Base-by-base conservation (phyloP, 2,797 vertebrate species). In the Gastrophryne carolinensis region DNA sequence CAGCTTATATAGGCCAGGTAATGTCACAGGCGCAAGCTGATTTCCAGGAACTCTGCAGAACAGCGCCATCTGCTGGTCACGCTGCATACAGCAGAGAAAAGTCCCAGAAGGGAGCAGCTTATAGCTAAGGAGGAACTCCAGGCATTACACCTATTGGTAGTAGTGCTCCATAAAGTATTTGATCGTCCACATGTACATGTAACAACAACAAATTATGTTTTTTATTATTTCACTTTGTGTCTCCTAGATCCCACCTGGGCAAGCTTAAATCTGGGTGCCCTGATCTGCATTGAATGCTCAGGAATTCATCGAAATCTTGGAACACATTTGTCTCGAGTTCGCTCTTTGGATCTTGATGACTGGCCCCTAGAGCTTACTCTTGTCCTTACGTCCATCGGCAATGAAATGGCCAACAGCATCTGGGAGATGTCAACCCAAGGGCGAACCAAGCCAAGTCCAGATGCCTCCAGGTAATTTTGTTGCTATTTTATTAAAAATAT, bases 271-370 rank as follows among this genome's bases (percentile, higher is more conserved):
- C 87, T 98, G 76, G 97, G 97, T 0, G 95, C 97, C 0, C 85
- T 98, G 82, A 98, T 98, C 89, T 98, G 97, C 84, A 98, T 98
- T 19, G 96, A 98, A 87, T 98, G 97, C 84, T 98, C 97, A 0
- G 96, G 97, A 44, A 98, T 98, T 85, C 97, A 98, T 82, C 91
- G 96, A 12, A 98, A 98, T 84, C 89, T 98, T 82, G 97, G 97
- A 37, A 97, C 96, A 1, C 97, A 98, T 86, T 86, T 98, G 80
- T 98, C 97, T 0, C 93, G 97, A 0, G 97, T 98, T 2, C 95
- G 97, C 62, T 98, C 97, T 0, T 90, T 98, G 17, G 97, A 97
- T 84, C 88, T 98, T 83, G 97, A 98, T 3, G 95, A 97, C 73
- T 97, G 95, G 95, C 95, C 97, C 0, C 90, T 93, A 27, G 96